Base-by-base conservation (phyloP, 2,113 vertebrate genomes). In the Periophthalmodon schlosseri region DNA sequence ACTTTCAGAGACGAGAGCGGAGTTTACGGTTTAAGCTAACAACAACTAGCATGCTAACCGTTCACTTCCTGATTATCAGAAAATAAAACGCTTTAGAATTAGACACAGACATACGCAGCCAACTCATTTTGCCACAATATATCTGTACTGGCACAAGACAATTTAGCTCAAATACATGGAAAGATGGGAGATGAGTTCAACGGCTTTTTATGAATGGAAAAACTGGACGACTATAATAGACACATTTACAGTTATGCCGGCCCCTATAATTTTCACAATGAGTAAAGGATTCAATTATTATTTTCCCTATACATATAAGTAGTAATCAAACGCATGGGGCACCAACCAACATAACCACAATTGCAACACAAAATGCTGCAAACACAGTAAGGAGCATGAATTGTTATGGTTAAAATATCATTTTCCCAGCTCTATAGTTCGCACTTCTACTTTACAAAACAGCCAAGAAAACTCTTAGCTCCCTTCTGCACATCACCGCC, bases 381-480 rank as follows among this genome's bases (percentile, higher is more conserved):
- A 44, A 10, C 39, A 10, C 39, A 44, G 39, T 11, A 44, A 44
- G 1, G 8, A 44, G 39, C 39, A 10, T 44, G 39, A 44, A 44
- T 7, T 44, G 8, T 44, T 44, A 44, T 44, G 39, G 39, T 44
- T 44, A 44, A 44, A 44, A 44, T 44, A 44, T 44, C 39, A 44
- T 8, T 44, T 44, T 44, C 39, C 8, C 39, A 44, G 39, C 39
- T 9, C 52, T 21, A 21, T 56, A 56, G 20, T n/a, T 56, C 1
- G 18, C 34, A 12, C 20, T 39, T 36, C 18, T 12, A n/a, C 18
- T 39, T 44, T 44, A 16, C 24, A n/a, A 65, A 65, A 68, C 14
- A 68, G n/a, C n/a, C 21, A 13, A 50, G 28, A 68, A 24, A 60
- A 68, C 75, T 58, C 56, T 78, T 15, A 80, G 69, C 73, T 52